phyloP scores from a whole-genome alignment of 2,113 vertebrate species.

The Chloebia gouldiae region DNA sequence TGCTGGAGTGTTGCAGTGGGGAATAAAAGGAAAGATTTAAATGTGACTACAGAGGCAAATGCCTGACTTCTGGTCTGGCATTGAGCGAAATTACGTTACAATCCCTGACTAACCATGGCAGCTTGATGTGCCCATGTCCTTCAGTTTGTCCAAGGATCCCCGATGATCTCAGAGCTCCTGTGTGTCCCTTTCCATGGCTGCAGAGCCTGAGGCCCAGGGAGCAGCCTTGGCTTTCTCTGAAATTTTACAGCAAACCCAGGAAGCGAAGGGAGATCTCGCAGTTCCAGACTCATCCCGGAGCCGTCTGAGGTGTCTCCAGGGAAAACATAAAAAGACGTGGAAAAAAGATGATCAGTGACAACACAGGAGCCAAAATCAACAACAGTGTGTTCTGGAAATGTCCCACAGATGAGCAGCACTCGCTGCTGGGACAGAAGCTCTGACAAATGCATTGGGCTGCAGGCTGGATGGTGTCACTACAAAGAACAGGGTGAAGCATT shows the following conservation, averaged over 20 bases:
- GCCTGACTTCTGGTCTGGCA: neutral
- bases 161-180: neutral
- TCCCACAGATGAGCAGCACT: neutral
- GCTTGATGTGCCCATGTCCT: fast-evolving
- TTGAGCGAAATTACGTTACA: neutral
- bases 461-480: neutral
- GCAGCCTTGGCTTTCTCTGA: neutral
- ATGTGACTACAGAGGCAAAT: neutral
- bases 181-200: neutral
- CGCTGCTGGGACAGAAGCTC: neutral
- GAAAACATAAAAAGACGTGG: neutral
- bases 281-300: neutral
- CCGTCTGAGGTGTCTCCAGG: neutral
- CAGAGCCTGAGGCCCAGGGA: neutral
- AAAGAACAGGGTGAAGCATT: conserved; percentile 5
- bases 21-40: neutral
- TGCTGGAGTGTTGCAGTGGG: neutral
- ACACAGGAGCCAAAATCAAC: neutral
- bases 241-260: neutral
- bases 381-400: neutral
- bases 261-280: fast-evolving
- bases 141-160: neutral
- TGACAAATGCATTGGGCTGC: neutral
- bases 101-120: neutral
- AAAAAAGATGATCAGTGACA: neutral